phyloP scores from a whole-genome alignment of 2,113 vertebrate genomes.

The Atrichornis clamosus region DNA sequence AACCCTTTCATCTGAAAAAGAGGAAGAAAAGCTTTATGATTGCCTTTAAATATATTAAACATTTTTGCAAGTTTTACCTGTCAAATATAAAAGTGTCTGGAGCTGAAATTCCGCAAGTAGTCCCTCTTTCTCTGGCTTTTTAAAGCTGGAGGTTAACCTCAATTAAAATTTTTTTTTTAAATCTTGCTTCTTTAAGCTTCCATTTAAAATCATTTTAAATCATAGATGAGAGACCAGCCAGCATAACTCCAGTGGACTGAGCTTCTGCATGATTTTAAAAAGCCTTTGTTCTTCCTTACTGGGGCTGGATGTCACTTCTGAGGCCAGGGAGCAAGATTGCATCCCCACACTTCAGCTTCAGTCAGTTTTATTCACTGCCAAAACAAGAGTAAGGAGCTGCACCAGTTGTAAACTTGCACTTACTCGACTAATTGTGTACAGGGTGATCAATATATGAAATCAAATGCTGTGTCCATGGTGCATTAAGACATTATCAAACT shows the following conservation, averaged over 20 bases:
- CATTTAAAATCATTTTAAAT: not conserved
- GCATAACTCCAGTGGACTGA: not conserved
- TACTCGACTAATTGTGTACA: not conserved
- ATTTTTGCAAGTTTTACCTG: not conserved
- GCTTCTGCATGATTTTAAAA: not conserved
- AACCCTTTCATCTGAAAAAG: not conserved
- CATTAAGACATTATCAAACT: not conserved
- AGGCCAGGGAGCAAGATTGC: not conserved
- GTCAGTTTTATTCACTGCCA: not conserved
- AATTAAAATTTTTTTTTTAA: not conserved
- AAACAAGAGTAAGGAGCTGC: not conserved
- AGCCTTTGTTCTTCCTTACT: not conserved
- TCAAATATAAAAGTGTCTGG: not conserved
- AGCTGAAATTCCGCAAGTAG: not conserved
- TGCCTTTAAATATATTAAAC: not conserved
- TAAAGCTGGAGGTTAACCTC: not conserved
- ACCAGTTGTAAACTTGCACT: not conserved
- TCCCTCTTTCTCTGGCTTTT: not conserved
- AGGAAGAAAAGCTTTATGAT: not conserved
- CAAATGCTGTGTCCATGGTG: not conserved
- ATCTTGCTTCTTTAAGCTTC: not conserved
- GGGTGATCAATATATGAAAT: slow-evolving; percentile 32
- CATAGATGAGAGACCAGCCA: not conserved
- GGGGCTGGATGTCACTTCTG: not conserved
- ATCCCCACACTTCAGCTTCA: not conserved